Evolutionary conservation across 2,797 vertebrate species (phyloP), one percentile per base, ranked within the genome.

Genomic region (Phrynocephalus forsythii): DNA sequence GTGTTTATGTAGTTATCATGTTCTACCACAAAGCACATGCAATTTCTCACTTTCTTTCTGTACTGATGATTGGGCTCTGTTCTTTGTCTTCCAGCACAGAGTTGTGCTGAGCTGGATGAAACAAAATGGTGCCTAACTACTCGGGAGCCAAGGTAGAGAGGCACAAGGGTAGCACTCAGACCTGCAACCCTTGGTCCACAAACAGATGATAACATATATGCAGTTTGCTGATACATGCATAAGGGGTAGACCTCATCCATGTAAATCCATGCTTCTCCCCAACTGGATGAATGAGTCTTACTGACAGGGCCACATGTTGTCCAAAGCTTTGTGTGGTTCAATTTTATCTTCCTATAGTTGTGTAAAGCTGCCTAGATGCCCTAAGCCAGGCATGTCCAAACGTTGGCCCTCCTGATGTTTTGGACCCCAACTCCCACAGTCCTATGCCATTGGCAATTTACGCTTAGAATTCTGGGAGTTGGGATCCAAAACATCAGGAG

Each of bases 1-100:
- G 90, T 80, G 81, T 91, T 89, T 92, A 93, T 67, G 85, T 50
- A 91, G 84, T 80, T 50, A 72, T 86, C 90, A 50, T 86, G 79
- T 84, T 87, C n/a, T 63, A 50, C 52, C 24, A 9, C 38, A 60
- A 24, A 38, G 30, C n/a, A 77, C n/a, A 50, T 63, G 33, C 71
- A n/a, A 10, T 76, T 90, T 50, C 77, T 68, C 77, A 76, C 24
- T 88, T 68, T 30, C 78, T 86, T 60, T 80, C 66, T 73, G 38
- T 24, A 10, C 26, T 22, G 13, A 22, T 63, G 18, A 20, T 83
- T 77, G 60, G 73, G 77, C 15, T 30, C 26, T 78, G 18, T 78
- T 28, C 52, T 44, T 63, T 38, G 10, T 69, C 30, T 80, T 60
- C 68, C 77, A 28, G 48, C 22, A 48, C 48, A 69, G 5, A 26